phyloP scores from a whole-genome alignment of 2,797 vertebrate genomes.

The Xyrichtys novacula region DNA sequence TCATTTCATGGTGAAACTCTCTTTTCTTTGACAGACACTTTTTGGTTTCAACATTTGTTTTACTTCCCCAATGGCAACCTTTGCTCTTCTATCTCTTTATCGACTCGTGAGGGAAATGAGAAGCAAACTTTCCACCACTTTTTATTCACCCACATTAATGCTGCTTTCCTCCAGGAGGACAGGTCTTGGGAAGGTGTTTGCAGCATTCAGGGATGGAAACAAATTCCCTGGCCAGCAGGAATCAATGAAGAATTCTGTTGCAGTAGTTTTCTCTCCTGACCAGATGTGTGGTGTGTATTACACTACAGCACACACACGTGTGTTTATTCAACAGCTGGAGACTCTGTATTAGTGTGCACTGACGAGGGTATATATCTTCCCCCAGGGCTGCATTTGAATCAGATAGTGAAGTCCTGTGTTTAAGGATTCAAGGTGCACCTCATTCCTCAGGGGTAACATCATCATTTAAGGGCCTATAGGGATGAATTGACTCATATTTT shows the following conservation, averaged over 20 bases:
- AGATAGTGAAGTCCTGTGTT: conserved; percentile 15
- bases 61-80: conserved; percentile 23
- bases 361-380: conserved; percentile 16
- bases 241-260: conserved; percentile 39
- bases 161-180: conserved; percentile 34
- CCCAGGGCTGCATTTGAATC: conserved; percentile 30
- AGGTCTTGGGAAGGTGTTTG: conserved; percentile 59
- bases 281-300: conserved; percentile 57
- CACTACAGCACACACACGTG: conserved; percentile 3
- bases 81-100: conserved; percentile 22
- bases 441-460: conserved; percentile 40
- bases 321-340: conserved; percentile 35
- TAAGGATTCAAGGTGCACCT: conserved; percentile 54
- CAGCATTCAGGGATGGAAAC: conserved; percentile 35
- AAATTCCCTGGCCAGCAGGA: conserved; percentile 43
- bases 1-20: neutral
- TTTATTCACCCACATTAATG: conserved; percentile 12
- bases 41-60: conserved; percentile 37
- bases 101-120: conserved; percentile 22
- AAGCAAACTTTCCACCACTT: conserved; percentile 40
- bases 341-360: neutral
- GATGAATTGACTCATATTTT: conserved; percentile 2
- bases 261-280: conserved; percentile 25
- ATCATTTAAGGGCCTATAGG: conserved; percentile 39
- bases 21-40: conserved; percentile 22